These are phyloP conservation scores for Leucophenga montana DNA, from an alignment of 2,888 invertebrate species.

Conservation along the genomic window DNA sequence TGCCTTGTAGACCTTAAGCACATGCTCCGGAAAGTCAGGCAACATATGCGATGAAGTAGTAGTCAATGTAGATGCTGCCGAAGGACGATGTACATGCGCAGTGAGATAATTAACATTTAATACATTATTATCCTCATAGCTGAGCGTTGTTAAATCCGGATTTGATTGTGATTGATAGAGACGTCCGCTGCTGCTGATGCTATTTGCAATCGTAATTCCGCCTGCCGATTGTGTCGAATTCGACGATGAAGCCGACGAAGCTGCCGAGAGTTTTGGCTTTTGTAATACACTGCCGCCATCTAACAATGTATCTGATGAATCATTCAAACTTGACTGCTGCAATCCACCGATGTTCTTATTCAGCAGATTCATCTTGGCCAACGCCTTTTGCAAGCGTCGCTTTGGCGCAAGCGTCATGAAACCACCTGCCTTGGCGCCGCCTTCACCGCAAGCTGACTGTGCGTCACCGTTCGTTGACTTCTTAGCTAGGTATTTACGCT, in stretches of 20 bases:
- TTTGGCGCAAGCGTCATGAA: slow-evolving; percentile 92
- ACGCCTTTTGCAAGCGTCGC: slow-evolving; percentile 85
- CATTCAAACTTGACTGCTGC: slow-evolving; percentile 61
- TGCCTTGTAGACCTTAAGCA: slow-evolving; percentile 94
- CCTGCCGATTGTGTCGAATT: slow-evolving; percentile 43
- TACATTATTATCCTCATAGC: slow-evolving; percentile 84
- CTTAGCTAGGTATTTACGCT: slow-evolving; percentile 65
- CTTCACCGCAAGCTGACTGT: slow-evolving; percentile 28
- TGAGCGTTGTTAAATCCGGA: slow-evolving; percentile 82
- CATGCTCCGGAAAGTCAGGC: slow-evolving; percentile 93
- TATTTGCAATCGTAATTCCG: slow-evolving; percentile 36
- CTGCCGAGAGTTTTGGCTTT: slow-evolving; percentile 56
- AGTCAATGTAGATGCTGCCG: slow-evolving; percentile 58
- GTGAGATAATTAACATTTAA: slow-evolving; percentile 71
- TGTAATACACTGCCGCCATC: slow-evolving; percentile 45
- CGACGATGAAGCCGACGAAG: slow-evolving; percentile 57
- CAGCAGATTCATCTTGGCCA: slow-evolving; percentile 89
- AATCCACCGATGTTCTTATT: slow-evolving; percentile 60
- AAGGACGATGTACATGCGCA: slow-evolving; percentile 62
- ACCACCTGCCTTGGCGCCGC: slow-evolving; percentile 75
- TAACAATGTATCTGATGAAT: slow-evolving; percentile 62
- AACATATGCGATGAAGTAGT: slow-evolving; percentile 56
- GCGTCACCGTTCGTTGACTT: slow-evolving; percentile 46
- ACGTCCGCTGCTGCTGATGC: slow-evolving; percentile 35
- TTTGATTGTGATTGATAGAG: slow-evolving; percentile 91